phyloP scores from a whole-genome alignment of 92 coral and sea anemone species.

The Parazoanthus swiftii region DNA sequence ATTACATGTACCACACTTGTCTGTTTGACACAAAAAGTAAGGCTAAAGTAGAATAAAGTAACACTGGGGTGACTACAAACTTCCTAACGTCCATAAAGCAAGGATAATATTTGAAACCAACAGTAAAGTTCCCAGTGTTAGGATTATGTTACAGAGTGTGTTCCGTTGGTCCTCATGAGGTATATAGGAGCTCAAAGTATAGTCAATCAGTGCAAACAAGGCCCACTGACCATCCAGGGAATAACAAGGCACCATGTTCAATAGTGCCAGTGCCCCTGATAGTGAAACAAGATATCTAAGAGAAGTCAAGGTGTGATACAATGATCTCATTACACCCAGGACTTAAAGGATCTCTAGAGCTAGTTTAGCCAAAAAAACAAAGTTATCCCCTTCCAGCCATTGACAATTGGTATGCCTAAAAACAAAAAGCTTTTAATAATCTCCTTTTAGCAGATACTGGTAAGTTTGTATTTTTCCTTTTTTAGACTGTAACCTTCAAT shows the following conservation, averaged over 20 bases:
- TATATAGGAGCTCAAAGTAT: slow-evolving; percentile 57
- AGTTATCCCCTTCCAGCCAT: too few relatives aligned
- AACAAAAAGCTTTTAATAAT: too few relatives aligned
- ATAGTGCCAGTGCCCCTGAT: slow-evolving; percentile 88
- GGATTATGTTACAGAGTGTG: slow-evolving; percentile 75
- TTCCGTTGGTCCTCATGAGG: slow-evolving; percentile 86
- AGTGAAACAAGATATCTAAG: slow-evolving; percentile 86
- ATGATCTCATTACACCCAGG: background rate
- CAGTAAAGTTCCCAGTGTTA: slow-evolving; percentile 86
- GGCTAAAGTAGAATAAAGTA: too few relatives aligned
- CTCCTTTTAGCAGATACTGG: too few relatives aligned
- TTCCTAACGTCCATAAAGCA: slow-evolving; percentile 96
- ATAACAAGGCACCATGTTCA: slow-evolving; percentile 94
- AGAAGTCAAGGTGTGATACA: background rate
- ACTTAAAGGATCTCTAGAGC: background rate
- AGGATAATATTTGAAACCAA: slow-evolving; percentile 87
- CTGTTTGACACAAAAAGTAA: too few relatives aligned
- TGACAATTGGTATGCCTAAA: too few relatives aligned
- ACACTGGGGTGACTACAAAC: slow-evolving; percentile 34
- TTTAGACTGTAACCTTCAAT: too few relatives aligned
- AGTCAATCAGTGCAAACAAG: slow-evolving; percentile 84
- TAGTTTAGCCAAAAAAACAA: background rate
- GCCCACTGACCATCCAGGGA: slow-evolving; percentile 99
- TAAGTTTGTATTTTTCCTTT: too few relatives aligned
- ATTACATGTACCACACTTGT: too few relatives aligned